Conservation (phyloP, 2,888 invertebrate genomes). For the Agriopis marginaria region DNA sequence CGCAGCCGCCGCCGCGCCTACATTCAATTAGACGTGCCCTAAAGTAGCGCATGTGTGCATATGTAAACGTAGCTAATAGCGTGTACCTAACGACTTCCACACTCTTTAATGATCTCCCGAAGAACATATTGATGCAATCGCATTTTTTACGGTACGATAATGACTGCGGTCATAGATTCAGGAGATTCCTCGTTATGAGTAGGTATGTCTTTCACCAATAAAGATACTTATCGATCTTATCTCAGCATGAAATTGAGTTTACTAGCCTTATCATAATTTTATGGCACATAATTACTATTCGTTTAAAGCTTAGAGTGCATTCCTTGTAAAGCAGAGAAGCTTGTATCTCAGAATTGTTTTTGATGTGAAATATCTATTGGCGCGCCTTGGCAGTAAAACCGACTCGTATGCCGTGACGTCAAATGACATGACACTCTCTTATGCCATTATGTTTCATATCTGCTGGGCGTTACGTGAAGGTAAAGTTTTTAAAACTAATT, state of each 20-base stretch:
- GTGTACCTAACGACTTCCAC: constrained; percentile 65
- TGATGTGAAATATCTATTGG: neutral
- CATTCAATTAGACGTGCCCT: constrained; percentile 83
- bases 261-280: constrained; percentile 44
- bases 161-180: constrained; percentile 36
- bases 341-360: neutral
- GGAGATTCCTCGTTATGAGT: constrained; percentile 34
- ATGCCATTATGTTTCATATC: no score
- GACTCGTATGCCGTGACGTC: no score
- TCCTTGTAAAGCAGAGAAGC: constrained; percentile 8
- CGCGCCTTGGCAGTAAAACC: no score
- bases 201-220: constrained; percentile 42
- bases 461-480: no score
- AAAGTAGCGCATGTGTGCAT: constrained; percentile 80
- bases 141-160: constrained; percentile 48
- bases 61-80: constrained; percentile 66
- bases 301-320: constrained; percentile 25
- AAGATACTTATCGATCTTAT: constrained; percentile 44
- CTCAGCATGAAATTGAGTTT: constrained; percentile 39
- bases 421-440: no score
- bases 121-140: constrained; percentile 59
- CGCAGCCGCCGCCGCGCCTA: constrained; percentile 75
- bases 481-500: no score
- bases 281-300: constrained; percentile 43
- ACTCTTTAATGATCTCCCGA: constrained; percentile 59